A percentile compares a stretch with the other conserved stretches of the same genome.
Conservation (phyloP, 2,113 vertebrate species). For the Festucalex cinctus region DNA sequence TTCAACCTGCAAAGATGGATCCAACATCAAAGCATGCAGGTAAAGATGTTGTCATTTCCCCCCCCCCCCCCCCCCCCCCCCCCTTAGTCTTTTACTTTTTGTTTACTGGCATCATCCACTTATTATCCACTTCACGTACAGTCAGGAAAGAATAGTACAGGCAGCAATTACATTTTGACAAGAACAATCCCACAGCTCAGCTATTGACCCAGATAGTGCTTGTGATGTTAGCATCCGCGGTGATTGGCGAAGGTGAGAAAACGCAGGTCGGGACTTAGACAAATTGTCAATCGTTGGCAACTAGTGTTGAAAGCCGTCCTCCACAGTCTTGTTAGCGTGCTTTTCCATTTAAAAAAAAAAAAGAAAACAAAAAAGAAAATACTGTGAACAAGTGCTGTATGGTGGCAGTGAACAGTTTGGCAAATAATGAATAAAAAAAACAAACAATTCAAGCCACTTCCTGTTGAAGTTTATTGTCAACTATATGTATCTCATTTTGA, state of each 20-base stretch:
- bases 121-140: not conserved
- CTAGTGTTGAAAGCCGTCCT: not conserved
- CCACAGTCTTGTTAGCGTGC: not conserved
- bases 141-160: not conserved
- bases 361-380: not conserved
- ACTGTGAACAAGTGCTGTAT: no score
- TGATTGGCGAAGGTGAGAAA: constrained; percentile 1
- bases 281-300: not conserved
- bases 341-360: not conserved
- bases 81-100: not conserved
- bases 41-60: not conserved
- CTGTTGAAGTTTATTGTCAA: no score
- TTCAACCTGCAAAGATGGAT: not conserved
- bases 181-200: constrained; percentile 6
- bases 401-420: no score
- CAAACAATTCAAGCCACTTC: no score
- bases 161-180: not conserved
- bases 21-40: not conserved
- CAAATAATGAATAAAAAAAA: no score
- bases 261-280: not conserved
- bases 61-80: no score
- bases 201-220: not conserved
- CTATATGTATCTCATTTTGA: no score
- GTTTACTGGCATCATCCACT: not conserved
- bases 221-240: not conserved